Base-by-base conservation (phyloP, 2,888 invertebrate species). In the Desoria tigrina region DNA sequence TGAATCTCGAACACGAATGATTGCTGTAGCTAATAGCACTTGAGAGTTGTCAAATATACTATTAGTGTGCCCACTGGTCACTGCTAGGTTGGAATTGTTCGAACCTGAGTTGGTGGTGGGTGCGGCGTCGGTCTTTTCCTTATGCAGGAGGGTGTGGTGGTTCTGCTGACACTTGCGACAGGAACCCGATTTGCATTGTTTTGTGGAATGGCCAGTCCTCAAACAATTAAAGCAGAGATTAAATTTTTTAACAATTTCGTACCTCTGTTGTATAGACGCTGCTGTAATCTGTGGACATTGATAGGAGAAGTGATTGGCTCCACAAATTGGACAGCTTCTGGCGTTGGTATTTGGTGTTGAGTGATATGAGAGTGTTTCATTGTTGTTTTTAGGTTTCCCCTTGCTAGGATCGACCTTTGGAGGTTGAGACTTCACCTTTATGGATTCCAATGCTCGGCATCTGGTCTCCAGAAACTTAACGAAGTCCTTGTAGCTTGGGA, bases 201-300 rank as follows among this genome's bases (percentile, higher is more conserved):
- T 28, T 16, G n/a, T 9, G 1, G 14, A 7, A 32, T 68, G 68
- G 11, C 59, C 55, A 21, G 24, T 37, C 4, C 65, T 14, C 11
- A 68, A 59, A 24, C 68, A 68, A n/a, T 68, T 68, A 21, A 49
- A 24, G 37, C 65, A 68, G 7, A 32, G 27, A 1, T 1, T 39
- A 16, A 14, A n/a, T 16, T 23, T 56, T 27, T 27, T 66, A 1
- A 54, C 24, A 11, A 11, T 4, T 45, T 37, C 27, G 9, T 9
- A 2, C 37, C 27, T 55, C 3, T 45, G 50, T 14, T 1, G n/a
- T n/a, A 6, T 27, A 11, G 37, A n/a, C 27, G n/a, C 32, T 4
- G 39, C 4, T 1, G 28, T 14, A 14, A 68, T 53, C 7, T 32
- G 24, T 9, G 28, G 1, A 54, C 68, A 68, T 23, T 37, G 37